Evolutionary conservation across 1,140 invertebrate genomes (phyloP).

Genomic region (Lordiphosa stackelbergi): DNA sequence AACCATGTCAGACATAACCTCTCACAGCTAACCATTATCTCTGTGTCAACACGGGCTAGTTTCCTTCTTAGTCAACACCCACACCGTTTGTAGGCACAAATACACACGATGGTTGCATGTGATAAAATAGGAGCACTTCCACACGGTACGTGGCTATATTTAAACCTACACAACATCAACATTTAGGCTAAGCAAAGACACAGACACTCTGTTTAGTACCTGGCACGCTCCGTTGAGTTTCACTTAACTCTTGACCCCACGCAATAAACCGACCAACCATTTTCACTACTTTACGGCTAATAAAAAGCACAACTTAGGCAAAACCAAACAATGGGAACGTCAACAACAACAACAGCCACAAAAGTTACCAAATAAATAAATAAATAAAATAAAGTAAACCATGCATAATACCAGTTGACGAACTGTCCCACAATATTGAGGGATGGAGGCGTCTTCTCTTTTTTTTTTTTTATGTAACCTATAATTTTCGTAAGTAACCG

Average conservation of each 20-base stretch:
- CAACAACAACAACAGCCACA: constrained; percentile 15
- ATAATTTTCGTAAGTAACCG: constrained; percentile 67
- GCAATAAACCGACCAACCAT: constrained; percentile 33
- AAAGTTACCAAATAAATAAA: constrained; percentile 50
- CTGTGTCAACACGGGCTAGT: constrained; percentile 7
- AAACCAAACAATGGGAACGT: constrained; percentile 25
- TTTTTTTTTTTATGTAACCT: constrained; percentile 47
- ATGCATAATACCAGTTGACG: constrained; percentile 40
- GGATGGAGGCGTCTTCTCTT: constrained; percentile 1
- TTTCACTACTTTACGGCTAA: constrained; percentile 64
- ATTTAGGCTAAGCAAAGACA: constrained; percentile 43
- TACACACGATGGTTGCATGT: constrained; percentile 58
- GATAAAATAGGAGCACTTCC: constrained; percentile 58
- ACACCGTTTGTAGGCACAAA: constrained; percentile 10
- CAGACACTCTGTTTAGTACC: constrained; percentile 14
- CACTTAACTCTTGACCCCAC: constrained; percentile 66
- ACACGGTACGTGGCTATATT: constrained; percentile 30
- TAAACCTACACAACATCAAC: constrained; percentile 26
- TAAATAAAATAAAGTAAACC: constrained; percentile 35
- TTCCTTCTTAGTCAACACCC: constrained; percentile 17
- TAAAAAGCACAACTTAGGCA: constrained; percentile 33
- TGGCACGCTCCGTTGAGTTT: constrained; percentile 54
- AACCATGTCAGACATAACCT: constrained; percentile 14
- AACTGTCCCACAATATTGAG: constrained; percentile 30
- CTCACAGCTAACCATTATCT: constrained; percentile 14